phyloP scores from a whole-genome alignment of 1,140 invertebrate genomes.

The Pseudomyrmex cubaensis region DNA sequence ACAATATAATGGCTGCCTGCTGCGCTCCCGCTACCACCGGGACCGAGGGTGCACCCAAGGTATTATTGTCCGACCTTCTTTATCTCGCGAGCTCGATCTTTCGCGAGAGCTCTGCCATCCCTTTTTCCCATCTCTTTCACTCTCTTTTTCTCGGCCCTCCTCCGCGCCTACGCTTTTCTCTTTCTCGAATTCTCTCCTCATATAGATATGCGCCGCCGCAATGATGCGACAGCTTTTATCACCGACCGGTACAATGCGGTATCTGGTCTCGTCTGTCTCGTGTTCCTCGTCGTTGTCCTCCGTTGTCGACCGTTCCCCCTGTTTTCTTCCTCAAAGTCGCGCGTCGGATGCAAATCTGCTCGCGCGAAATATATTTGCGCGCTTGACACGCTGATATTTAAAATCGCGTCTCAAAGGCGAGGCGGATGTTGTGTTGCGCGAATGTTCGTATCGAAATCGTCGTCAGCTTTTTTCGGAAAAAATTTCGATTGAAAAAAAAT shows the following conservation, averaged over 20 bases:
- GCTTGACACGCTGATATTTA: no score
- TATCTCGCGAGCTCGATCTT: constrained; percentile 74
- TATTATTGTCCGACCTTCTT: constrained; percentile 78
- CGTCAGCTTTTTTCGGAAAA: neutral
- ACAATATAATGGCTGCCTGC: constrained; percentile 74
- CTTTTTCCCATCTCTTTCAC: neutral
- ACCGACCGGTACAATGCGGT: constrained; percentile 73
- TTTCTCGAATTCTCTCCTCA: constrained; percentile 59
- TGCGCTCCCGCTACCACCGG: constrained; percentile 53
- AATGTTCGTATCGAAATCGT: neutral
- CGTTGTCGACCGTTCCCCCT: constrained; percentile 34
- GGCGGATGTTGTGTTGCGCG: no score
- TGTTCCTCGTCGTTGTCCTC: constrained; percentile 14
- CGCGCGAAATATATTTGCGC: no score
- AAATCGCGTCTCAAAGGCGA: no score
- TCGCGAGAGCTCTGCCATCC: constrained; percentile 30
- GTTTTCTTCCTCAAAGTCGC: constrained; percentile 15
- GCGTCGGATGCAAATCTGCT: constrained; percentile 3
- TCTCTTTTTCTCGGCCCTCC: neutral
- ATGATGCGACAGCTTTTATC: constrained; percentile 78
- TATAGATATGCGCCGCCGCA: constrained; percentile 57
- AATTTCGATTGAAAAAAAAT: no score
- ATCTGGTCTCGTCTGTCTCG: constrained; percentile 20
- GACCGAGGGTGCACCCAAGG: constrained; percentile 64
- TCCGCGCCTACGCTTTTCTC: constrained; percentile 29